phyloP scores from a whole-genome alignment of 2,797 vertebrate species.

The Tenualosa thibaudeaui region DNA sequence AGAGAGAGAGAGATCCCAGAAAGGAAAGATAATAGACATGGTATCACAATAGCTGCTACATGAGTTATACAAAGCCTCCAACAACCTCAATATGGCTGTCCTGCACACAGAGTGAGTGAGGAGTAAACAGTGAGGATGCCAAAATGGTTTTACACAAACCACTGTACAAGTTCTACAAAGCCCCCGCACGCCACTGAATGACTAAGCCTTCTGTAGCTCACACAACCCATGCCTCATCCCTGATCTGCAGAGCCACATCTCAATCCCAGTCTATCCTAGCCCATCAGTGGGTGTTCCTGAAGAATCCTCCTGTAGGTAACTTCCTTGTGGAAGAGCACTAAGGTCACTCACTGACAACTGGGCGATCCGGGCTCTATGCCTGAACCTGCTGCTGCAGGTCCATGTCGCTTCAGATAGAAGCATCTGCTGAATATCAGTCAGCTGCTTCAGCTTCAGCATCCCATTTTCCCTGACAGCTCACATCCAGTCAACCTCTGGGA shows the following conservation, averaged over 20 bases:
- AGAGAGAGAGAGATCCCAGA: slow-evolving; percentile 11
- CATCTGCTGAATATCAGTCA: no score
- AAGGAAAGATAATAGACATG: background rate
- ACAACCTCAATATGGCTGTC: background rate
- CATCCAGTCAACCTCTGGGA: background rate
- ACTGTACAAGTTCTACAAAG: background rate
- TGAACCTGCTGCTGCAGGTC: no score
- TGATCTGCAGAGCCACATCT: background rate
- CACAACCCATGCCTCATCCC: background rate
- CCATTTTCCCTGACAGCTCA: background rate
- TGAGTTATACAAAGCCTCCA: background rate
- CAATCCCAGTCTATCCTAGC: background rate
- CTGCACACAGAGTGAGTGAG: background rate
- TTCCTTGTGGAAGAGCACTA: background rate
- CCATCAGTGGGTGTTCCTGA: background rate
- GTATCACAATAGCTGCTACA: background rate
- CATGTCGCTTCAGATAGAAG: no score
- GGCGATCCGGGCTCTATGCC: no score
- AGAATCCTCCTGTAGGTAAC: background rate
- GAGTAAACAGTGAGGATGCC: background rate
- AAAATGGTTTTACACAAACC: background rate
- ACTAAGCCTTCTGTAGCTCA: background rate
- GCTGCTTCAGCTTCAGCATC: no score
- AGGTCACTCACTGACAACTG: no score
- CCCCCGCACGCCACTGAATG: background rate